These are phyloP conservation scores for Petrocephalus sullivani DNA, from an alignment of 2,797 vertebrate genomes.

Conservation along the genomic window DNA sequence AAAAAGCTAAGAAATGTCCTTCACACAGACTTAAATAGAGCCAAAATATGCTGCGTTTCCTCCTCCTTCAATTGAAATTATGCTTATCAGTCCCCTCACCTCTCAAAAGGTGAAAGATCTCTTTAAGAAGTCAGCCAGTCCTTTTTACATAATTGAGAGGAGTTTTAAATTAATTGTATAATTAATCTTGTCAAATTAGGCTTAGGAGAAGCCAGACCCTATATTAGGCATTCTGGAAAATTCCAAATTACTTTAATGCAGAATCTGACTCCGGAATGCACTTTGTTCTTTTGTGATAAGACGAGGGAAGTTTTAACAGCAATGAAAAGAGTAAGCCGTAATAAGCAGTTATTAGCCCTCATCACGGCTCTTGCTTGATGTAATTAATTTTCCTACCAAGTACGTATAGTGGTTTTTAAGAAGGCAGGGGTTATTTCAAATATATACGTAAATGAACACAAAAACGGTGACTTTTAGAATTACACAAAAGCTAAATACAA, in stretches of 20 bases:
- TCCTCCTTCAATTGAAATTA: conserved; percentile 76
- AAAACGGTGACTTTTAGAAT: conserved; percentile 28
- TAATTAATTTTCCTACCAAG: conserved; percentile 63
- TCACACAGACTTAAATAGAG: conserved; percentile 41
- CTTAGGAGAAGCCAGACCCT: conserved; percentile 84
- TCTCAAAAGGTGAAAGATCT: conserved; percentile 75
- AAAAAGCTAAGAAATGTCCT: conserved; percentile 46
- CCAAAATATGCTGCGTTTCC: conserved; percentile 70
- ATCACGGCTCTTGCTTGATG: conserved; percentile 57
- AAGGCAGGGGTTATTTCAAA: conserved; percentile 43
- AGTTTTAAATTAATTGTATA: conserved; percentile 97
- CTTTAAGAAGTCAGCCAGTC: conserved; percentile 68
- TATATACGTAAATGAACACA: conserved; percentile 41
- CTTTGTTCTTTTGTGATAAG: conserved; percentile 61
- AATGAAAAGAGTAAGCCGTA: conserved; percentile 51
- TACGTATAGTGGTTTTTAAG: conserved; percentile 53
- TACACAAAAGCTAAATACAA: not conserved
- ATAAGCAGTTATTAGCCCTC: conserved; percentile 65
- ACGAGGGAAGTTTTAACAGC: conserved; percentile 48
- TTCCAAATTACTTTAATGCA: conserved; percentile 83
- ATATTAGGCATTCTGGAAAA: conserved; percentile 82
- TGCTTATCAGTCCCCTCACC: conserved; percentile 81
- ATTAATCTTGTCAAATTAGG: conserved; percentile 98
- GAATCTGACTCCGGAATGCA: conserved; percentile 62
- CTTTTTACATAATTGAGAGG: conserved; percentile 91